A percentile compares a stretch with the other conserved stretches of the same genome.
Conservation (phyloP, 2,888 invertebrate species). For the Drosophila demipolita region DNA sequence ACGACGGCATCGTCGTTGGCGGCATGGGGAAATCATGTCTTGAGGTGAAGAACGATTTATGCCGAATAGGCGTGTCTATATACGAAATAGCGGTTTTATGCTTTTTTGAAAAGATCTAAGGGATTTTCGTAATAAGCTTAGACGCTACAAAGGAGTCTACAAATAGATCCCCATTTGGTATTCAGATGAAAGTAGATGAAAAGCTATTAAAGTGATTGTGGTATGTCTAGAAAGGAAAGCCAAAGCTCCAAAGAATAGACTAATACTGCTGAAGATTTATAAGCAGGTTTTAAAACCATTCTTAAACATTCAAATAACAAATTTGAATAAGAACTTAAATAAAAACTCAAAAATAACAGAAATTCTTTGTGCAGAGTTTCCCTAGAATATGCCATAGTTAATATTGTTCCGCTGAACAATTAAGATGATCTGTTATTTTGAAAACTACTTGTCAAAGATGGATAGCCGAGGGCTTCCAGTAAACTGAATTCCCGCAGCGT, state of each 20-base stretch:
- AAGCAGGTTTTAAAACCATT: background rate
- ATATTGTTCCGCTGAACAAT: background rate
- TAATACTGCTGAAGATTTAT: background rate
- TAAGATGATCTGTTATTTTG: conserved; percentile 17
- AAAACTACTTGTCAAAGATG: conserved; percentile 26
- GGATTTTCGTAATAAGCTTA: conserved; percentile 35
- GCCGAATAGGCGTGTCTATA: conserved; percentile 43
- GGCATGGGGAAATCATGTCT: conserved; percentile 35
- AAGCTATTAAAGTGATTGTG: background rate
- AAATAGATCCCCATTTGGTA: conserved; percentile 23
- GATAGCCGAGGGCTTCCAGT: conserved; percentile 11
- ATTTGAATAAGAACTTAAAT: background rate
- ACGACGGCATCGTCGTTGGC: conserved; percentile 17
- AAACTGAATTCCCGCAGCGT: conserved; percentile 57
- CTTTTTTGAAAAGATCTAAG: conserved; percentile 28
- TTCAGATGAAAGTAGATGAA: background rate
- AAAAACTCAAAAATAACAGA: background rate
- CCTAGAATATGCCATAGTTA: background rate
- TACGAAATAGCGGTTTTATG: conserved; percentile 22
- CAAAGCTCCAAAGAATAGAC: too few relatives aligned
- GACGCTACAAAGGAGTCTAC: background rate
- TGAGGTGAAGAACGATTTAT: conserved; percentile 69
- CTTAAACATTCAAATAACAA: background rate
- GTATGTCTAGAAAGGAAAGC: background rate
- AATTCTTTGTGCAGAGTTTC: background rate